A percentile compares a stretch with the other conserved stretches of the same genome.
phyloP scores from a whole-genome alignment of 92 coral and sea anemone species.

The Muricea muricata region DNA sequence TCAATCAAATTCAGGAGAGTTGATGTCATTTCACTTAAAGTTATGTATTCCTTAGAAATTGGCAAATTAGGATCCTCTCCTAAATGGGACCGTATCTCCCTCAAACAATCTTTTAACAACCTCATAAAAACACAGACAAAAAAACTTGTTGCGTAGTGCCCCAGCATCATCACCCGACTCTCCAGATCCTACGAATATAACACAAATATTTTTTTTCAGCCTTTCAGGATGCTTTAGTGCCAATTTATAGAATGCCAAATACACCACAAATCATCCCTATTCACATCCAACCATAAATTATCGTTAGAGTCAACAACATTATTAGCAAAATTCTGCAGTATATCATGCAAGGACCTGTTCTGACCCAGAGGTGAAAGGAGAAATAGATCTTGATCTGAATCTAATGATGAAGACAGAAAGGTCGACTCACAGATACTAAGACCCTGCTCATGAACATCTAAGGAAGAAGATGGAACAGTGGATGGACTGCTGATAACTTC shows the following conservation, averaged over 20 bases:
- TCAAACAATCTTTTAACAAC: slow-evolving; percentile 1
- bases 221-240: not conserved
- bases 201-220: slow-evolving; percentile 4
- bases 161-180: not conserved
- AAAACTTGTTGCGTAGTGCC: not conserved
- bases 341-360: not conserved
- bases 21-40: too few relatives aligned
- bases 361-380: not conserved
- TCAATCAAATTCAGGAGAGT: too few relatives aligned
- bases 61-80: not conserved
- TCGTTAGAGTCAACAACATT: not conserved
- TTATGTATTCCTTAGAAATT: too few relatives aligned
- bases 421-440: not conserved
- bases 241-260: not conserved
- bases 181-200: not conserved
- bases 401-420: not conserved
- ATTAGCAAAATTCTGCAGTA: too few relatives aligned
- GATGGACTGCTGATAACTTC: not conserved
- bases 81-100: not conserved
- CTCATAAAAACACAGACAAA: too few relatives aligned
- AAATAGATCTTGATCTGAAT: not conserved
- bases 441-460: too few relatives aligned
- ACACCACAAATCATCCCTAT: slow-evolving; percentile 10
- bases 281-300: not conserved
- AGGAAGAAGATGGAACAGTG: too few relatives aligned